Evolutionary conservation across 2,113 vertebrate genomes (phyloP).

Genomic region (Platichthys stellatus): DNA sequence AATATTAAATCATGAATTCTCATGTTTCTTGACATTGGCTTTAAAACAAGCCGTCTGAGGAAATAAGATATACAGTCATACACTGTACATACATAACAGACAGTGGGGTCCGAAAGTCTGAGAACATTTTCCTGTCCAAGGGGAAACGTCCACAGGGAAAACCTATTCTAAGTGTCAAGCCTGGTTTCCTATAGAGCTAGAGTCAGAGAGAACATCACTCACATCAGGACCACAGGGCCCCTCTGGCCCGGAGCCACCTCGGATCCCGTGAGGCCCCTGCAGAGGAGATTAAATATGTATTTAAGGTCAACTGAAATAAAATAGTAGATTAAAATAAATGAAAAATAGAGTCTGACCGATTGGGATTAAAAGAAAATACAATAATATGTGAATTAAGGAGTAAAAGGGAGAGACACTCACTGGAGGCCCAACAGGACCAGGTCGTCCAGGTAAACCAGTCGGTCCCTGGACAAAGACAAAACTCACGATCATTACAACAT

Average conservation of each 20-base stretch:
- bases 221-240: constrained; percentile 84
- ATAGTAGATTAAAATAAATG: constrained; percentile 13
- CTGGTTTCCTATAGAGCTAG: background rate
- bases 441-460: constrained; percentile 79
- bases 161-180: background rate
- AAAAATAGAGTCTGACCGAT: background rate
- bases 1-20: too few relatives aligned
- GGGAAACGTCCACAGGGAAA: too few relatives aligned
- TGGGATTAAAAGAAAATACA: too few relatives aligned
- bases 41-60: too few relatives aligned
- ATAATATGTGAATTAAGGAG: too few relatives aligned
- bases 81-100: background rate
- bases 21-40: too few relatives aligned
- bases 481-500: background rate
- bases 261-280: constrained; percentile 83
- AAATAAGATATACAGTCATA: background rate
- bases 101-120: background rate
- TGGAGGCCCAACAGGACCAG: constrained; percentile 79
- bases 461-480: constrained; percentile 77
- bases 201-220: constrained; percentile 58
- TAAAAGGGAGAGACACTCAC: constrained; percentile 75
- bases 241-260: constrained; percentile 81
- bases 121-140: too few relatives aligned
- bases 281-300: constrained; percentile 33
- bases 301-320: background rate